Conservation (phyloP, 2,113 vertebrate genomes). For the Rhinoptilus africanus region DNA sequence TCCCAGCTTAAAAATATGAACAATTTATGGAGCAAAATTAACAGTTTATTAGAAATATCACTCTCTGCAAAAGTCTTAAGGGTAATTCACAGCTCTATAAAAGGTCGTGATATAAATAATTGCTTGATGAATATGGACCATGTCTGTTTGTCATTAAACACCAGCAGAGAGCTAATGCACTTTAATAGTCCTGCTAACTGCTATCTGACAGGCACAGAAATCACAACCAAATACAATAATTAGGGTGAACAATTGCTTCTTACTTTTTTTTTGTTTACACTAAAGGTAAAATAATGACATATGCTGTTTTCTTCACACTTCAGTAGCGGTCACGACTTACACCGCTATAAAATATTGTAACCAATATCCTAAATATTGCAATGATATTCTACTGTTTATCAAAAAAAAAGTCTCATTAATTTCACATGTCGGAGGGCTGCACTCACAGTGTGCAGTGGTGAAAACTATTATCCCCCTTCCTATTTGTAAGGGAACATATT, state of each 20-base stretch:
- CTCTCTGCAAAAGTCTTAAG: conserved; percentile 64
- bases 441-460: neutral
- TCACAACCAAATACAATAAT: conserved; percentile 28
- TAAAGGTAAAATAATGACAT: conserved; percentile 33
- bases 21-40: conserved; percentile 66
- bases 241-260: conserved; percentile 10
- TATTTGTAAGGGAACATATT: neutral
- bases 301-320: conserved; percentile 15
- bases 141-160: conserved; percentile 71
- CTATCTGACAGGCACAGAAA: conserved; percentile 10
- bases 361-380: neutral
- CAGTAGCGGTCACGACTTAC: neutral
- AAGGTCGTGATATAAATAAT: conserved; percentile 72
- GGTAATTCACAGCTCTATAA: conserved; percentile 62
- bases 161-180: conserved; percentile 69
- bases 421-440: neutral
- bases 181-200: conserved; percentile 66
- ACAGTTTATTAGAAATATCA: conserved; percentile 72
- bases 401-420: neutral
- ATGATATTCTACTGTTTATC: neutral
- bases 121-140: conserved; percentile 59
- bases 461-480: neutral
- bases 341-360: neutral
- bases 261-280: neutral
- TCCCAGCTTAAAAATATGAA: conserved; percentile 62